Percentiles rank a stretch among this genome's conserved stretches.
Evolutionary conservation across 2,113 vertebrate species (phyloP).

Genomic region (Aphelocoma coerulescens): DNA sequence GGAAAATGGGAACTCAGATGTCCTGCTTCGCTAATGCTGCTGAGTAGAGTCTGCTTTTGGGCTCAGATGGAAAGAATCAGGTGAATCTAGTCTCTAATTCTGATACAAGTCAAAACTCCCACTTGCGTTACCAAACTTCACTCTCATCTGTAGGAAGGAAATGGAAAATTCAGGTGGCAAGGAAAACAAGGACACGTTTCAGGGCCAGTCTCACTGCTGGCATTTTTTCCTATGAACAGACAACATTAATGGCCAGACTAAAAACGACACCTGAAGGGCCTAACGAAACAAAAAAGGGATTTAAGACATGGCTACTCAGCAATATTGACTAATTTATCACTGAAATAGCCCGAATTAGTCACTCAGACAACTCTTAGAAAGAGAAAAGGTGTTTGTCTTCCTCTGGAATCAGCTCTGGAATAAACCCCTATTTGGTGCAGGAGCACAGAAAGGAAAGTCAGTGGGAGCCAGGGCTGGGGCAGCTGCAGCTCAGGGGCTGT

Average conservation of each 20-base stretch:
- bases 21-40: neutral
- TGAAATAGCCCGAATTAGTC: neutral
- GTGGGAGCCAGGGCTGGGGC: neutral
- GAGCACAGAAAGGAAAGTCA: fast-evolving
- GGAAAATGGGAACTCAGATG: too few relatives aligned
- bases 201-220: neutral
- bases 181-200: neutral
- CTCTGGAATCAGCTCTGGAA: neutral
- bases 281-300: neutral
- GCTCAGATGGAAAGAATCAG: neutral
- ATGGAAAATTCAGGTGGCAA: neutral
- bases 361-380: neutral
- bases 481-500: neutral
- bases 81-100: neutral
- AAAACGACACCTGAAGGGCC: neutral
- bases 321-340: neutral
- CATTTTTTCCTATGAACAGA: fast-evolving
- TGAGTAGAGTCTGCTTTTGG: neutral
- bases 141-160: neutral
- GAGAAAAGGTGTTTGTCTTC: neutral
- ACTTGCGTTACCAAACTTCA: too few relatives aligned
- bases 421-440: neutral
- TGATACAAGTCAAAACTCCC: neutral
- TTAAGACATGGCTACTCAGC: neutral
- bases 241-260: neutral